These are phyloP conservation scores for Magallana nippona DNA, from an alignment of 2,888 invertebrate genomes.

Conservation along the genomic window DNA sequence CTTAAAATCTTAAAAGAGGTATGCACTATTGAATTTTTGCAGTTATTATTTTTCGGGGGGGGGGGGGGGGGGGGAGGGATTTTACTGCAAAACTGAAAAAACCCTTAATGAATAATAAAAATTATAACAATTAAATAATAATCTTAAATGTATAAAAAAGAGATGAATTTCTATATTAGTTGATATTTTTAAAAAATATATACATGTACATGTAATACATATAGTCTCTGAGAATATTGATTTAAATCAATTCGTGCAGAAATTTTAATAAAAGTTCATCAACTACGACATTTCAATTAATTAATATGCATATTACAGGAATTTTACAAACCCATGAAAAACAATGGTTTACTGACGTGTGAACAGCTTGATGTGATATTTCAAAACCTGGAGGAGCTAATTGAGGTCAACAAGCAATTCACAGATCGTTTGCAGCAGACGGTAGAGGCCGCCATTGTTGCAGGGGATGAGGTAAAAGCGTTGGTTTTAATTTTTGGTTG, in stretches of 20 bases:
- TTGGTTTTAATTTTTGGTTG: neutral
- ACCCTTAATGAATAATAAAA: too few species aligned
- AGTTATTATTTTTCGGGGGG: neutral
- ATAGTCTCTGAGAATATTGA: too few species aligned
- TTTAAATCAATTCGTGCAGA: too few species aligned
- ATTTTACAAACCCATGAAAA: constrained; percentile 88
- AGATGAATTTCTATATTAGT: too few species aligned
- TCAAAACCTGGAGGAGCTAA: constrained; percentile 93
- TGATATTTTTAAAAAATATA: too few species aligned
- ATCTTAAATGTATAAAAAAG: too few species aligned
- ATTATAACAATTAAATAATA: too few species aligned
- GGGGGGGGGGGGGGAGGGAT: too few species aligned
- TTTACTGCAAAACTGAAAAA: too few species aligned
- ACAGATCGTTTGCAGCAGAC: constrained; percentile 92
- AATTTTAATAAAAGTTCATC: too few species aligned
- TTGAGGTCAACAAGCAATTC: constrained; percentile 87
- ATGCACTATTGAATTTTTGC: constrained; percentile 36
- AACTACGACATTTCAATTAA: too few species aligned
- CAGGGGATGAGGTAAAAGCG: constrained; percentile 82
- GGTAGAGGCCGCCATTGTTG: constrained; percentile 87
- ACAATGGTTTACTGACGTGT: constrained; percentile 92
- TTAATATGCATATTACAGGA: constrained; percentile 68
- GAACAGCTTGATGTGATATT: constrained; percentile 96
- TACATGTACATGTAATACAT: too few species aligned
- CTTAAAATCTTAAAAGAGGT: constrained; percentile 93